Conservation (phyloP, 2,797 vertebrate genomes). For the Bovichtus variegatus region DNA sequence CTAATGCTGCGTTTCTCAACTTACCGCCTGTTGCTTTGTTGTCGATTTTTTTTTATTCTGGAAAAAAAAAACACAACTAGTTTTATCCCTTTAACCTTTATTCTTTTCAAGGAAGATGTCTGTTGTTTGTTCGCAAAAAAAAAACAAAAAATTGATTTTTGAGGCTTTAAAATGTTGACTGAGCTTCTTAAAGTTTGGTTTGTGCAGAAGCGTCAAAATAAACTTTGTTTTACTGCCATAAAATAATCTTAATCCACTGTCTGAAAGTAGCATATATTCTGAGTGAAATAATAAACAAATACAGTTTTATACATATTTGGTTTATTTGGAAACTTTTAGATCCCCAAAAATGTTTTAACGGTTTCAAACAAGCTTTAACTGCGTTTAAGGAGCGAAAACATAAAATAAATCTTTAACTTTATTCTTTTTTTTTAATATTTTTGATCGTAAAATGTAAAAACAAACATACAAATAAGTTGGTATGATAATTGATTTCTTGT, state of each 20-base stretch:
- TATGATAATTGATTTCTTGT: background rate
- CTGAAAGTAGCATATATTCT: no score
- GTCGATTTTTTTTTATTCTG: constrained; percentile 26
- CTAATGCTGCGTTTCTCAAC: constrained; percentile 13
- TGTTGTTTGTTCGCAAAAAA: constrained; percentile 5
- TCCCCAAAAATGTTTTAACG: background rate
- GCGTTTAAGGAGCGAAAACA: background rate
- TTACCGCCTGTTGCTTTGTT: constrained; percentile 55
- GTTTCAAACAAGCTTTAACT: background rate
- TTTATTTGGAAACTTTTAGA: no score
- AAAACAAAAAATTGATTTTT: background rate
- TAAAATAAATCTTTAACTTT: background rate
- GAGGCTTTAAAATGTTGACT: background rate
- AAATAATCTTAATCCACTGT: no score
- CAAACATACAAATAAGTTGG: background rate
- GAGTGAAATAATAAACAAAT: no score
- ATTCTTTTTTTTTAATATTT: no score
- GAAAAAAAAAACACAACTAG: background rate
- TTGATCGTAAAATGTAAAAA: background rate
- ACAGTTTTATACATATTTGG: no score
- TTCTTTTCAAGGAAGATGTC: background rate
- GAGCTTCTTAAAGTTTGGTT: background rate
- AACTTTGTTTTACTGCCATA: no score
- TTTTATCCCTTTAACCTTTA: constrained; percentile 20
- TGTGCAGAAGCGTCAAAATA: background rate